Percentiles rank a stretch among this genome's conserved stretches.
Evolutionary conservation across 2,888 invertebrate species (phyloP).

Genomic region (Cybosia mesomella): DNA sequence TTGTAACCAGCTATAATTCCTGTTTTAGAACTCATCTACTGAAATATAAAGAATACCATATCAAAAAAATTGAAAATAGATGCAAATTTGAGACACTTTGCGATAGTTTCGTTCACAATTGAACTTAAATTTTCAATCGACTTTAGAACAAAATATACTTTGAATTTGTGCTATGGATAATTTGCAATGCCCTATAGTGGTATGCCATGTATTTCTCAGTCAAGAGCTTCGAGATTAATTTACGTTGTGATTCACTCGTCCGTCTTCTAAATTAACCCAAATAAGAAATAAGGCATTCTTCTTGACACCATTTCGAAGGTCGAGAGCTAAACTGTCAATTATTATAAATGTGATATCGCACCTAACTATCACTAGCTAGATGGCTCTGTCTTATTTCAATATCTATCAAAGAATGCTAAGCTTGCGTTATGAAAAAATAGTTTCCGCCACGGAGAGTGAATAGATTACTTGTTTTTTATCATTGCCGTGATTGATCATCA

Average conservation of each 20-base stretch:
- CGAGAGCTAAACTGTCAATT: neutral
- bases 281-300: neutral
- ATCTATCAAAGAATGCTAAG: neutral
- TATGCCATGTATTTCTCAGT: constrained; percentile 3
- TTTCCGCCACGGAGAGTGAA: neutral
- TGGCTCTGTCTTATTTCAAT: neutral
- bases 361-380: too few species aligned
- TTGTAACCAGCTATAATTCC: constrained; percentile 16
- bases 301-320: neutral
- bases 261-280: neutral
- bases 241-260: constrained; percentile 5
- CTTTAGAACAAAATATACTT: neutral
- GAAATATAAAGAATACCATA: constrained; percentile 4
- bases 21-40: constrained; percentile 16
- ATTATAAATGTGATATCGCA: too few species aligned
- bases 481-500: too few species aligned
- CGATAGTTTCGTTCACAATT: neutral
- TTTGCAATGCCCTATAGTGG: constrained; percentile 4
- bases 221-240: neutral
- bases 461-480: neutral
- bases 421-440: neutral
- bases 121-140: neutral
- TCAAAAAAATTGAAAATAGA: constrained; percentile 18
- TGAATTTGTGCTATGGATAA: neutral
- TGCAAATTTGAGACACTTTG: neutral